Conservation (phyloP, 2,113 vertebrate species). For the Synchiropus splendidus region DNA sequence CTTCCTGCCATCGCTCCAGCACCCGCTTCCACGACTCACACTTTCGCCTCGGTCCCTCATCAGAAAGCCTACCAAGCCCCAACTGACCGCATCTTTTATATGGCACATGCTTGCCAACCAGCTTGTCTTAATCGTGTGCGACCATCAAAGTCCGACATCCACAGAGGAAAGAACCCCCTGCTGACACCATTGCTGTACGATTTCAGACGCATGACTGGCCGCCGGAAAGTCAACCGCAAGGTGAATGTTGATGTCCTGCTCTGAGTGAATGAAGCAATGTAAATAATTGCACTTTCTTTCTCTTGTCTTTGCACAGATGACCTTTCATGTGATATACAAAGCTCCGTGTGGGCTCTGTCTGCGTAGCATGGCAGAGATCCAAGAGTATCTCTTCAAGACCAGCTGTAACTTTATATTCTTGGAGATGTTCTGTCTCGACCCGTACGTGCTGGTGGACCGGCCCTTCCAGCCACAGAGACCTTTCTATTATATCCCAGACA, state of each 20-base stretch:
- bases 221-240: slow-evolving; percentile 89
- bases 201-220: slow-evolving; percentile 89
- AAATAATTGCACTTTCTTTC: too few relatives aligned
- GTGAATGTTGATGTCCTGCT: slow-evolving; percentile 18
- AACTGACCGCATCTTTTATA: slow-evolving; percentile 86
- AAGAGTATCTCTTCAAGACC: slow-evolving; percentile 88
- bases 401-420: slow-evolving; percentile 88
- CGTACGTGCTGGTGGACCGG: slow-evolving; percentile 91
- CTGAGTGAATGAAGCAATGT: too few relatives aligned
- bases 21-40: slow-evolving; percentile 23
- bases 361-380: slow-evolving; percentile 90
- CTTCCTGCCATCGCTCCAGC: neutral
- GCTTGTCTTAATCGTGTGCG: slow-evolving; percentile 78
- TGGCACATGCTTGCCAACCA: slow-evolving; percentile 77
- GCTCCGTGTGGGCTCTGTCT: slow-evolving; percentile 88
- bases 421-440: slow-evolving; percentile 98
- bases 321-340: slow-evolving; percentile 95
- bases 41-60: slow-evolving; percentile 69
- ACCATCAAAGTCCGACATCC: slow-evolving; percentile 60
- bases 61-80: slow-evolving; percentile 86
- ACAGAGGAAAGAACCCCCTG: slow-evolving; percentile 85
- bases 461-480: slow-evolving; percentile 90
- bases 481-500: slow-evolving; percentile 89
- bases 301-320: slow-evolving; percentile 69
- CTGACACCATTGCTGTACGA: slow-evolving; percentile 88